Conservation (phyloP, 2,888 invertebrate genomes). For the Chloroclystis v-ata region DNA sequence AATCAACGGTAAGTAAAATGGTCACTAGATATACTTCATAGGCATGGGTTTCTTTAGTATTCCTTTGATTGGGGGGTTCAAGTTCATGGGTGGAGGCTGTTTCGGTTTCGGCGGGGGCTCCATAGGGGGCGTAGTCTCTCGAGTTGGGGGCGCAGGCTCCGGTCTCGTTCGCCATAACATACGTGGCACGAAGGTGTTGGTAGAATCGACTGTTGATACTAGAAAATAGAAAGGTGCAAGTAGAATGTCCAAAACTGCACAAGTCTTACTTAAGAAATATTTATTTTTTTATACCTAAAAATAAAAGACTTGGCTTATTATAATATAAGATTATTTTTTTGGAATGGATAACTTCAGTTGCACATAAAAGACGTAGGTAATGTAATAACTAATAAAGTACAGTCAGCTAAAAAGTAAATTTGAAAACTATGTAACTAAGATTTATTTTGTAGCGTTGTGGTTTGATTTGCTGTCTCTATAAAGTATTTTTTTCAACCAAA, state of each 20-base stretch:
- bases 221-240: constrained; percentile 9
- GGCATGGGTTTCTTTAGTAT: constrained; percentile 73
- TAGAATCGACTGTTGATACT: constrained; percentile 60
- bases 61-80: constrained; percentile 52
- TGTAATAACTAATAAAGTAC: no score
- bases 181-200: constrained; percentile 59
- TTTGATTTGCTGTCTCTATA: no score
- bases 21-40: constrained; percentile 58
- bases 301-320: no score
- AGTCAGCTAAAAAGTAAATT: no score
- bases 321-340: no score
- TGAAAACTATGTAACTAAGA: no score
- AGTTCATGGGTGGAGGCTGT: constrained; percentile 33
- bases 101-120: constrained; percentile 48
- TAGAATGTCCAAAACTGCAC: no score
- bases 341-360: no score
- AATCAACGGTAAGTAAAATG: not conserved
- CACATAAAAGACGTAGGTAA: no score
- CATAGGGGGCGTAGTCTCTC: constrained; percentile 41
- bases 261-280: not conserved
- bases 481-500: no score
- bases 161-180: constrained; percentile 45
- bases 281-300: not conserved
- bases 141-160: constrained; percentile 34
- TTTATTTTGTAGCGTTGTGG: no score